A percentile compares a stretch with the other conserved stretches of the same genome.
Conservation (phyloP, 1,140 invertebrate species). For the Nomia melanderi region DNA sequence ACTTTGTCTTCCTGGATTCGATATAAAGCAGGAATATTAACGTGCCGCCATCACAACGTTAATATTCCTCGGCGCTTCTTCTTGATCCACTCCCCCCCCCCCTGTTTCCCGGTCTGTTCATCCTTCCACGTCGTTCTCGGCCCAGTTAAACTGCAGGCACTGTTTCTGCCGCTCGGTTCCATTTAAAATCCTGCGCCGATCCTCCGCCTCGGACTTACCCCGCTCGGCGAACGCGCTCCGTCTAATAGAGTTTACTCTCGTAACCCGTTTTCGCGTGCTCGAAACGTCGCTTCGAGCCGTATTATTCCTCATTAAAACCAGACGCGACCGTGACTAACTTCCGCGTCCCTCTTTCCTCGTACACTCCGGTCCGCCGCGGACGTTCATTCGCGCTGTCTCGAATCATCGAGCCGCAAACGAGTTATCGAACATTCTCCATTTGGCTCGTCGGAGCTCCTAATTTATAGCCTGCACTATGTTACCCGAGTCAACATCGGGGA, state of each 20-base stretch:
- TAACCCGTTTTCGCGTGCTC: background rate
- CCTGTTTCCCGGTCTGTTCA: background rate
- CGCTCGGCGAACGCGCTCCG: background rate
- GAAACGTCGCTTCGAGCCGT: background rate
- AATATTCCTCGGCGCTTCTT: constrained; percentile 30
- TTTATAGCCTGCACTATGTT: no score
- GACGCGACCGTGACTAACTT: background rate
- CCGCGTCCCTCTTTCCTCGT: background rate
- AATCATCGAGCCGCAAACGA: no score
- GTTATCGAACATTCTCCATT: no score
- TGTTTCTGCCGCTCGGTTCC: constrained; percentile 1
- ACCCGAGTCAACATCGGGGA: no score
- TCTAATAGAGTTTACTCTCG: constrained; percentile 8
- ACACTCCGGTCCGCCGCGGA: no score
- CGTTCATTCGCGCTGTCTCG: no score
- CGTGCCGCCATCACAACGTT: constrained; percentile 33
- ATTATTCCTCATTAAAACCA: background rate
- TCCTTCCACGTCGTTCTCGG: background rate
- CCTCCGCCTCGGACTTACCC: background rate
- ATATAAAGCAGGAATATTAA: constrained; percentile 46
- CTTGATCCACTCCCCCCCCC: background rate
- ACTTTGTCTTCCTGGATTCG: constrained; percentile 20
- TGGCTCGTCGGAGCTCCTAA: no score
- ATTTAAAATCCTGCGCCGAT: constrained; percentile 13
- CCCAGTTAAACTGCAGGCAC: background rate